phyloP scores from a whole-genome alignment of 2,113 vertebrate genomes.

The Turnix velox region DNA sequence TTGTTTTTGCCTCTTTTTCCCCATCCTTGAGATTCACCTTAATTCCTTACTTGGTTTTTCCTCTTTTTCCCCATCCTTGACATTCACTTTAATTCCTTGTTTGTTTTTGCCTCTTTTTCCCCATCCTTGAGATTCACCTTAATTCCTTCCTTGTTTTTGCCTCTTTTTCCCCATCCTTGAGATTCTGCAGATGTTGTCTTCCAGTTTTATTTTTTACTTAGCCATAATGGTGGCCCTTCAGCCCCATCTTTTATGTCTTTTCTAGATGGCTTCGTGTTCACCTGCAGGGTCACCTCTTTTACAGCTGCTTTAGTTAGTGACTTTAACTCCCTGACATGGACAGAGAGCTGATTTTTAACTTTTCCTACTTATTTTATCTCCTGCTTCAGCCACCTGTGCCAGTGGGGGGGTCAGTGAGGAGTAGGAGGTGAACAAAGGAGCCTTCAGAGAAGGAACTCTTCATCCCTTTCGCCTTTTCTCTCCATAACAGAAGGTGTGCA shows the following conservation, averaged over 20 bases:
- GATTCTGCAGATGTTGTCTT: not conserved
- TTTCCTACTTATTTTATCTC: not conserved
- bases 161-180: not conserved
- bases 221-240: not conserved
- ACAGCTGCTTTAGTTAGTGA: not conserved
- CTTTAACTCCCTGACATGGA: not conserved
- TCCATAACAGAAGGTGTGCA: not conserved
- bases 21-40: not conserved
- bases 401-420: not conserved
- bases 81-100: too few relatives aligned
- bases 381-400: not conserved
- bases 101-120: not conserved
- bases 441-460: not conserved
- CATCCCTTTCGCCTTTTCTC: not conserved
- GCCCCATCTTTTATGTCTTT: not conserved
- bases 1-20: not conserved
- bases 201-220: rapidly evolving
- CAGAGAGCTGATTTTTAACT: not conserved
- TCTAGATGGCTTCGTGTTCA: not conserved
- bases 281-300: not conserved
- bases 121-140: not conserved
- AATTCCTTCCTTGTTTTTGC: not conserved
- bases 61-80: not conserved
- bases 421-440: not conserved
- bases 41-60: too few relatives aligned